Percentiles rank a stretch among this genome's conserved stretches.
phyloP scores from a whole-genome alignment of 30 jellyfish, hydroid and myxozoan genomes.

The Cassiopea xamachana region DNA sequence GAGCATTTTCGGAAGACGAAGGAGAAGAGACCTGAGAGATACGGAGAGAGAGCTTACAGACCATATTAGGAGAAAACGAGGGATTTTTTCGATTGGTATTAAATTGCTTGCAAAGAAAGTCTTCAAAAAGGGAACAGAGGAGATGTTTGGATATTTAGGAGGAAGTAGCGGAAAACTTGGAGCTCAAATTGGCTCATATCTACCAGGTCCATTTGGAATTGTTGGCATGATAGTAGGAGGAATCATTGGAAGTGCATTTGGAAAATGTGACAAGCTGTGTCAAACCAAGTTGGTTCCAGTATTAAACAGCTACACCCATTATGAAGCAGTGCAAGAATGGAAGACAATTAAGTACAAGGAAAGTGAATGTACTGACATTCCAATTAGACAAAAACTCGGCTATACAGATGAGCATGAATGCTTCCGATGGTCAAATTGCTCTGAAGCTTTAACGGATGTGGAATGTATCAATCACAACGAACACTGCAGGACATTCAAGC shows the following conservation, averaged over 20 bases:
- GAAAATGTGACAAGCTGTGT: conserved; percentile 64
- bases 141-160: conserved; percentile 50
- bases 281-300: conserved; percentile 26
- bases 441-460: conserved; percentile 25
- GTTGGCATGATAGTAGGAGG: conserved; percentile 78
- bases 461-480: conserved; percentile 49
- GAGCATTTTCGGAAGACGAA: conserved; percentile 69
- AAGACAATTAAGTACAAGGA: conserved; percentile 27
- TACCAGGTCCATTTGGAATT: conserved; percentile 68
- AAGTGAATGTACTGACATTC: conserved; percentile 40
- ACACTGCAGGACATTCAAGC: conserved; percentile 21
- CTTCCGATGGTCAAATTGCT: conserved; percentile 53
- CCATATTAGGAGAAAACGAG: conserved; percentile 37
- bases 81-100: neutral
- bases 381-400: conserved; percentile 41
- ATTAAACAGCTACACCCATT: conserved; percentile 8
- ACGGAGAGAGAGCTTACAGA: no score
- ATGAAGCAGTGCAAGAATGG: conserved; percentile 8
- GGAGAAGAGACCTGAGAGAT: neutral
- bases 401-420: conserved; percentile 47
- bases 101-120: neutral
- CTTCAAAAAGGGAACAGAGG: conserved; percentile 11
- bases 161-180: conserved; percentile 62
- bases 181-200: conserved; percentile 55
- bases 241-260: conserved; percentile 69